phyloP scores from a whole-genome alignment of 2,888 invertebrate species.

The Hydrotaea cyrtoneurina region DNA sequence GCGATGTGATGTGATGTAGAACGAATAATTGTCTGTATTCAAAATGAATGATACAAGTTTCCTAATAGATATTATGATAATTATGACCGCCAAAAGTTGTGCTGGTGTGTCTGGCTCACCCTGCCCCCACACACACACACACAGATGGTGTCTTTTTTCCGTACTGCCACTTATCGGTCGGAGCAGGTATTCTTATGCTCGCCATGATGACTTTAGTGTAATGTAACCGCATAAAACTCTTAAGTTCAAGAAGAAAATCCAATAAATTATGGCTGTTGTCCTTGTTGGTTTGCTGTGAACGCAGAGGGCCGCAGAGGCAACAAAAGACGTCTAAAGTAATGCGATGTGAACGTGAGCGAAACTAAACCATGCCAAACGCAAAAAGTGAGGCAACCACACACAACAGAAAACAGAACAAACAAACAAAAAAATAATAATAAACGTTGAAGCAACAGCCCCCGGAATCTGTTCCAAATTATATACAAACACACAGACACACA shows the following conservation, averaged over 20 bases:
- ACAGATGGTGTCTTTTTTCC: neutral
- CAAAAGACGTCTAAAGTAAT: neutral
- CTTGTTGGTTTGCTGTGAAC: neutral
- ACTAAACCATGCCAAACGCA: constrained; percentile 15
- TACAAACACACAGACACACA: neutral
- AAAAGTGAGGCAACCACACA: too few relatives aligned
- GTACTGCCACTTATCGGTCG: neutral
- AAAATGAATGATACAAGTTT: too few relatives aligned
- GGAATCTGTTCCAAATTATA: neutral
- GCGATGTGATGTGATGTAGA: neutral
- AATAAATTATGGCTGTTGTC: constrained; percentile 30
- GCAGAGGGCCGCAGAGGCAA: neutral
- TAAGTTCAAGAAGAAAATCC: constrained; percentile 19
- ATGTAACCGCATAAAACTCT: constrained; percentile 24
- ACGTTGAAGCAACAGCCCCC: neutral
- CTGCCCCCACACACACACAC: neutral
- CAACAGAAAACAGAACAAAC: too few relatives aligned
- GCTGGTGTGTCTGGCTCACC: neutral
- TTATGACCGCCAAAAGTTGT: neutral
- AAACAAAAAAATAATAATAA: neutral
- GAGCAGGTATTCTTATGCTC: neutral
- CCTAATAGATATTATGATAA: too few relatives aligned
- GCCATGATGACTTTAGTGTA: constrained; percentile 14
- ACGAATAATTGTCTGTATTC: too few relatives aligned
- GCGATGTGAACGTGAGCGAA: neutral